These are phyloP conservation scores for Hydrochoerus hydrochaeris DNA, from an alignment of 2,113 vertebrate species.

Conservation along the genomic window DNA sequence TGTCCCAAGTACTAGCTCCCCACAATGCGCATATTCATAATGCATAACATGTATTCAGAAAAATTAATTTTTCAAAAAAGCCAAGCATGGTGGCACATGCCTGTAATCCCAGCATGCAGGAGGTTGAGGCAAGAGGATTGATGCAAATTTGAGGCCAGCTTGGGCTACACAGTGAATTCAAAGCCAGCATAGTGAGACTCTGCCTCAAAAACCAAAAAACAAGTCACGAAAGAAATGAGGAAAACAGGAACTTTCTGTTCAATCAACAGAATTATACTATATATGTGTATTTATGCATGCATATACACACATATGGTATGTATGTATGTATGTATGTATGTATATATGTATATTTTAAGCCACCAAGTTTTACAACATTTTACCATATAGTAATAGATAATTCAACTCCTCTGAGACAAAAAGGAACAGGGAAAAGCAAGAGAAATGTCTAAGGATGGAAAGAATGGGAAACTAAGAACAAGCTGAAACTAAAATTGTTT, in stretches of 20 bases:
- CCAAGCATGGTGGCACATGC: background rate
- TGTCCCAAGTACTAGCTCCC: background rate
- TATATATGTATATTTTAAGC: background rate
- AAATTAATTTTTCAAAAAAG: background rate
- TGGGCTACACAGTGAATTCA: background rate
- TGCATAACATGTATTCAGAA: background rate
- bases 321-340: fast-evolving
- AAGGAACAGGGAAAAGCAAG: background rate
- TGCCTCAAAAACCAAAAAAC: background rate
- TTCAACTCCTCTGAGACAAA: background rate
- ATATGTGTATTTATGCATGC: background rate
- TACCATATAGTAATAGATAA: background rate
- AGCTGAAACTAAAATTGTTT: background rate
- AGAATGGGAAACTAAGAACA: background rate
- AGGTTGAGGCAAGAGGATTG: background rate
- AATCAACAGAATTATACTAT: background rate
- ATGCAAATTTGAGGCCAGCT: background rate
- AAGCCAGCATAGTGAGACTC: background rate
- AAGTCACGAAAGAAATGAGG: background rate
- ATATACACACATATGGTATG: background rate
- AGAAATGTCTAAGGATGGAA: constrained; percentile 13
- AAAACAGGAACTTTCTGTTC: background rate
- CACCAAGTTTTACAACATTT: background rate
- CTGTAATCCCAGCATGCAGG: background rate
- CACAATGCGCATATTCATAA: background rate